phyloP scores from a whole-genome alignment of 2,113 vertebrate genomes.

The Podilymbus podiceps region DNA sequence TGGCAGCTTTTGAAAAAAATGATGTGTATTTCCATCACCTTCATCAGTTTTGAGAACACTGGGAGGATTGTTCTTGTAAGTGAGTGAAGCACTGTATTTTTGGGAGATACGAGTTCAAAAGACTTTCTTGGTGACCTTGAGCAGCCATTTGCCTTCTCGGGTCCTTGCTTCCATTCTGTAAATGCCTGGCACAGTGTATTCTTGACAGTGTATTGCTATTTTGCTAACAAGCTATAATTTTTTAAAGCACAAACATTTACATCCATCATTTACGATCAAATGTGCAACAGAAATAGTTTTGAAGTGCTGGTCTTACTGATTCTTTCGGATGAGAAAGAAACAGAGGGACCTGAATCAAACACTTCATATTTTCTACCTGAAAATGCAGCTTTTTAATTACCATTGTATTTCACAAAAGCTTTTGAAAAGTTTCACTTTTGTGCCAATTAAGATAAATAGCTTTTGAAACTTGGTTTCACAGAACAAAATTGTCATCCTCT shows the following conservation, averaged over 20 bases:
- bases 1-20: slow-evolving; percentile 15
- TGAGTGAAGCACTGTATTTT: neutral
- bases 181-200: neutral
- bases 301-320: neutral
- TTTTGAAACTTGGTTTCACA: neutral
- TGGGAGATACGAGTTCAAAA: neutral
- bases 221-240: neutral
- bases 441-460: neutral
- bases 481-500: neutral
- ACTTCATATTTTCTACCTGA: neutral
- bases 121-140: neutral
- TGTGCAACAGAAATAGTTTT: neutral
- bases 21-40: neutral
- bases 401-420: neutral
- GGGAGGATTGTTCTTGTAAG: neutral
- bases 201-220: neutral
- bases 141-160: neutral
- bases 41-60: neutral
- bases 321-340: neutral
- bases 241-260: neutral
- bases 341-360: neutral
- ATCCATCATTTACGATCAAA: neutral
- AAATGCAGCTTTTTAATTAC: neutral
- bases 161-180: neutral
- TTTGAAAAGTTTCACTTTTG: neutral